Conservation (phyloP, 2,113 vertebrate species). For the Cygnus buccinator region DNA sequence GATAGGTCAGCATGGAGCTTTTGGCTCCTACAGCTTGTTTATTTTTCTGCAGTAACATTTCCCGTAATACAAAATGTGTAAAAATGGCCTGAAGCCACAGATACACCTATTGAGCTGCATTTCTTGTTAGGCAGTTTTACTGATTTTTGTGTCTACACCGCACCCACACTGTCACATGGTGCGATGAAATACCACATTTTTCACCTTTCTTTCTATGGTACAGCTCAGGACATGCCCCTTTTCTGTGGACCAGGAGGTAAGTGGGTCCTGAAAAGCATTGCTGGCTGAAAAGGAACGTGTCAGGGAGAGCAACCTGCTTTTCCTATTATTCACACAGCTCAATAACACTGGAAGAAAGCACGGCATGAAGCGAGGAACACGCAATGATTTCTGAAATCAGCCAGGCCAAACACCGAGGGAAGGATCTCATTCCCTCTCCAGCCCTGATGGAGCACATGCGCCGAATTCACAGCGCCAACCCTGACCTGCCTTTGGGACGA, state of each 20-base stretch:
- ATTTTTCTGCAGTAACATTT: neutral
- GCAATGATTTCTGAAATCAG: neutral
- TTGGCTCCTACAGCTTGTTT: too few relatives aligned
- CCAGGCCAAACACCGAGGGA: neutral
- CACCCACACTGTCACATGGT: neutral
- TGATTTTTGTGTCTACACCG: neutral
- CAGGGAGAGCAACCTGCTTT: neutral
- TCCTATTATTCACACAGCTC: neutral
- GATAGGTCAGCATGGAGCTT: too few relatives aligned
- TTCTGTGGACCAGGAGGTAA: neutral
- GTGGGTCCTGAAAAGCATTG: neutral
- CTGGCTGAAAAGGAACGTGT: neutral
- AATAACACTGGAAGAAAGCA: neutral
- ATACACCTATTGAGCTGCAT: neutral
- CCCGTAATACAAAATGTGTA: neutral
- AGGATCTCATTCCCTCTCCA: neutral
- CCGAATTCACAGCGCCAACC: neutral
- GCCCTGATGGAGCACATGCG: rapidly evolving
- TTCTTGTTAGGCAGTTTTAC: neutral
- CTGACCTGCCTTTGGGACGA: too few relatives aligned
- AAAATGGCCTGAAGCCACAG: neutral
- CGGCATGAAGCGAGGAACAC: rapidly evolving
- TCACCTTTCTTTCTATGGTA: neutral
- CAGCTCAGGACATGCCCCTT: neutral
- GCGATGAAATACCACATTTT: neutral